Base-by-base conservation (phyloP, 1,140 invertebrate genomes). In the Brachionus calyciflorus region DNA sequence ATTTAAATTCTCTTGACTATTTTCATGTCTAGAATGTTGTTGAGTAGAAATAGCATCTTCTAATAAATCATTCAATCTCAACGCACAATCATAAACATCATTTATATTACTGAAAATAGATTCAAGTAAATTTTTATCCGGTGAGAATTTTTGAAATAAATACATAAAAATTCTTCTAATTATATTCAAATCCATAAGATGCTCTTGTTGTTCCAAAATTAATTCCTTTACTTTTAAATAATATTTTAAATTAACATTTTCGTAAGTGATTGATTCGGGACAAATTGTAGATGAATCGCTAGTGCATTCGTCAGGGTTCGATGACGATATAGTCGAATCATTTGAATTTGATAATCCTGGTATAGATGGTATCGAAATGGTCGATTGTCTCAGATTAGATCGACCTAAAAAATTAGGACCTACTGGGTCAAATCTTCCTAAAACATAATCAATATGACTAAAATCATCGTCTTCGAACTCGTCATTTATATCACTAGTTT, bases 1-100 rank as follows among this genome's bases (percentile, higher is more conserved):
- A 21, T 33, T 73, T 0, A 46, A n/a, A 37, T 41, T 65, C 10
- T 65, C 60, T 24, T 65, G 60, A 5, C n/a, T n/a, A n/a, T n/a
- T n/a, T n/a, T 65, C 60, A 24, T 65, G 60, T 46, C n/a, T 24
- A 1, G 40, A 14, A 24, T 46, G 40, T 65, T 65, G 60, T 7
- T 44, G 60, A 10, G 1, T 46, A 0, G 69, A 51, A 17, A 53
- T 17, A 24, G 28, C 46, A 19, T 73, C 69, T 19, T 73, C 69
- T 9, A 73, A 5, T n/a, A 51, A 14, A 33, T 73, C 69, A 19
- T 6, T 51, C 5, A 73, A 24, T 17, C 24, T 51, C 4, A 73
- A 46, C n/a, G 69, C 69, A 24, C 44, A 73, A 9, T 73, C 69
- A 17, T 73, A 73, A 33, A 73, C 69, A 21, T 73, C 46, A 17